phyloP scores from a whole-genome alignment of 2,113 vertebrate species.

The Terrapene triunguis region DNA sequence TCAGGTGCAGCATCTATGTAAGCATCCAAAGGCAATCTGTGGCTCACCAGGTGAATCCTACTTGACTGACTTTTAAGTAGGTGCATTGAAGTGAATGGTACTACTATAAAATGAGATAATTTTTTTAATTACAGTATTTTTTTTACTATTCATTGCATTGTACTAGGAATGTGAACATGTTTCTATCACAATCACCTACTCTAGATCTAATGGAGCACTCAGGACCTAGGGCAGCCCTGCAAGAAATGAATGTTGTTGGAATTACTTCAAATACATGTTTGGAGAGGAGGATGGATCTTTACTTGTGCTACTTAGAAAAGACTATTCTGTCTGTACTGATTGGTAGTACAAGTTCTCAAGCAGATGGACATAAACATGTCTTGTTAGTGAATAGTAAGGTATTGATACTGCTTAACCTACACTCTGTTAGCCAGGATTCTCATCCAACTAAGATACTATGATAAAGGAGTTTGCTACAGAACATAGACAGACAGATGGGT shows the following conservation, averaged over 20 bases:
- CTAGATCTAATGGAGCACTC: neutral
- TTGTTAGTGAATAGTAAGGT: neutral
- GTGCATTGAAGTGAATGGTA: neutral
- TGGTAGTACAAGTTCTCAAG: neutral
- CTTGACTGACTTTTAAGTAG: rapidly evolving
- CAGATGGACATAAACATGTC: neutral
- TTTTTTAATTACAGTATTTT: neutral
- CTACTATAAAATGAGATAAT: neutral
- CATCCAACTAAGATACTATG: neutral
- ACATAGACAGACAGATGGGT: neutral
- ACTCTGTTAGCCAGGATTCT: neutral
- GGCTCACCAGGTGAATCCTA: neutral
- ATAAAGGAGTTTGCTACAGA: neutral
- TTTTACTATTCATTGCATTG: neutral
- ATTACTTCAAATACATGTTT: neutral
- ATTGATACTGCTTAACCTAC: neutral
- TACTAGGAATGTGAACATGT: neutral
- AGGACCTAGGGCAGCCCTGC: neutral
- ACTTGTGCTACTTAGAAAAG: neutral
- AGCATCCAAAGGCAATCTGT: rapidly evolving
- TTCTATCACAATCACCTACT: neutral
- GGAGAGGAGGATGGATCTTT: neutral
- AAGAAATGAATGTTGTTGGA: neutral
- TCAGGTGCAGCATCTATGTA: neutral
- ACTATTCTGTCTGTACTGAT: rapidly evolving